Base-by-base conservation (phyloP, 2,113 vertebrate species). In the Microcebus lehilahytsara region DNA sequence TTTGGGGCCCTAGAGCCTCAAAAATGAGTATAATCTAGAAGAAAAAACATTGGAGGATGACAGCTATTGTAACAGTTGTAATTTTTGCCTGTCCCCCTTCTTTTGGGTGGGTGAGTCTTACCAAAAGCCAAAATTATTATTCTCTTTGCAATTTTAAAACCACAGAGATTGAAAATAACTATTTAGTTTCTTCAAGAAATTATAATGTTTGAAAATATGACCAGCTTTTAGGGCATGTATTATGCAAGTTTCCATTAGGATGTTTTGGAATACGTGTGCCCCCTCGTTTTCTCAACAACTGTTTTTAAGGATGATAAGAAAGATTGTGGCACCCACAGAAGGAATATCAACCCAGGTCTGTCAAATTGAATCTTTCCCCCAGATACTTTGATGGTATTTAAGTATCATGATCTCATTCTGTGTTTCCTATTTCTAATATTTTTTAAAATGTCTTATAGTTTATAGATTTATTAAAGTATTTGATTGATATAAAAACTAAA, bases 181-280 rank as follows among this genome's bases (percentile, higher is more conserved):
- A 75, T 66, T 56, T 66, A 19, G 5, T 77, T 64, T 64, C 23
- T 83, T 30, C 2, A 94, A 71, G 37, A 91, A 23, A 77, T 72
- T 89, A 58, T 51, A 86, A 66, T 79, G 62, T 75, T 93, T 86
- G 56, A 96, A 97, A 93, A 84, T 86, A 62, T 53, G 20, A 86
- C 34, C 72, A 83, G 25, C 2, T 80, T 95, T 75, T 84, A 2
- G 19, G 56, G 5, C 12, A 42, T 89, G 91, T 86, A 77, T 84
- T 89, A 49, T 60, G 46, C 10, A 89, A 42, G 17, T 90, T 95
- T 85, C 25, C 27, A 64, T 32, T 77, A 64, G 62, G 0, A 2
- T 84, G 10, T 72, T 92, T 93, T 91, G 92, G 16, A 89, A 86
- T 17, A 2, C 72, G 9, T 40, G 14, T 42, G 14, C 7, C 14